Base-by-base conservation (phyloP, 2,113 vertebrate species). In the Panthera tigris region DNA sequence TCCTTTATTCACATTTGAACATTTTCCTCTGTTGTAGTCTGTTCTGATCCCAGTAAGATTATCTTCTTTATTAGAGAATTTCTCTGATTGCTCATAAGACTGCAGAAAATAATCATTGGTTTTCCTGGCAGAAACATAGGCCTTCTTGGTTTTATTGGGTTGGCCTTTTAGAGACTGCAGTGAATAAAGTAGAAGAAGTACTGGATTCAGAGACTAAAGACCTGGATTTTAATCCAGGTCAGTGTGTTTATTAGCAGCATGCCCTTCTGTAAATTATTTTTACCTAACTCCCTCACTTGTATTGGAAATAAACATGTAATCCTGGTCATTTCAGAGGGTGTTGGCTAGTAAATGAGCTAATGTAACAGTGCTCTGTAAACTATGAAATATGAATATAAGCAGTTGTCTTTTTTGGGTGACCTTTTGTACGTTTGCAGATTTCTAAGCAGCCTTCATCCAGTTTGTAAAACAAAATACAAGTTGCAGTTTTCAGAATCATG, bases 341-440 rank as follows among this genome's bases (percentile, higher is more conserved):
- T 69, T 90, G 68, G n/a, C n/a, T 88, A 71, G 90, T 78, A 92
- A 91, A 84, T 97, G 78, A 94, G 39, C 57, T 88, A 92, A 79
- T 57, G 19, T 55, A 95, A 79, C 31, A 87, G 18, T 97, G 39
- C 36, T 90, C 50, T 76, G 3, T 95, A 81, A 91, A 74, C 18
- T 91, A 23, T 93, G 68, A 96, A 78, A 79, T 71, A 83, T 19
- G 63, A 95, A 33, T 95, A 63, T 71, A 57, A 73, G 5, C 7
- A 12, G 13, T 85, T 94, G 50, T 91, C n/a, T 68, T 88, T 83
- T 76, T 3, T 12, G 16, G 45, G 19, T 16, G 1, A 21, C 19
- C 78, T 78, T 74, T 96, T 82, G 15, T 81, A 7, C 69, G 52
- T 95, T 76, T 91, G 33, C 18, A 94, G 25, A 93, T 95, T 95